Evolutionary conservation across 2,113 vertebrate genomes (phyloP).

Genomic region (Lagenorhynchus albirostris): DNA sequence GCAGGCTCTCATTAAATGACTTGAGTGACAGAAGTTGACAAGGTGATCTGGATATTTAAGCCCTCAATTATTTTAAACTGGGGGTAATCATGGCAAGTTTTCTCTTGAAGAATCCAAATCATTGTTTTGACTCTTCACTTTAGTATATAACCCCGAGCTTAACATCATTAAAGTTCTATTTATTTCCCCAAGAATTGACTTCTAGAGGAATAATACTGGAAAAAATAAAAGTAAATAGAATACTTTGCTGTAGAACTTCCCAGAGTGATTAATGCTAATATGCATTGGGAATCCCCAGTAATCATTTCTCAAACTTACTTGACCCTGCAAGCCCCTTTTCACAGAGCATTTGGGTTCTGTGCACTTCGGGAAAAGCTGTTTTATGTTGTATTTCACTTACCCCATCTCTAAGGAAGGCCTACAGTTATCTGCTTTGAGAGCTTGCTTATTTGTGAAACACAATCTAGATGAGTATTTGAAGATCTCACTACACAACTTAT

Average conservation of each 20-base stretch:
- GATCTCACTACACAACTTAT: neutral
- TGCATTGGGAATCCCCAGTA: neutral
- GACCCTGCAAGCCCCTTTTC: neutral
- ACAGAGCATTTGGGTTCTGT: neutral
- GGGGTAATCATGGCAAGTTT: neutral
- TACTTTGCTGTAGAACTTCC: neutral
- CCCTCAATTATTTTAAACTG: neutral
- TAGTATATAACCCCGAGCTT: neutral
- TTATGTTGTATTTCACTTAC: neutral
- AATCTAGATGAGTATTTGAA: slow-evolving; percentile 21
- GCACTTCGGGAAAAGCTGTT: neutral
- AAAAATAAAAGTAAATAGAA: neutral
- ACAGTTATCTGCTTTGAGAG: neutral
- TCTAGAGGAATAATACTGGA: neutral
- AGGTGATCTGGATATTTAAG: neutral
- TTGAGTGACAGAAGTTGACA: neutral
- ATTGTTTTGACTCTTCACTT: slow-evolving; percentile 23
- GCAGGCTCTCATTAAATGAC: neutral
- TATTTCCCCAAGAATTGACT: neutral
- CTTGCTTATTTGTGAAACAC: slow-evolving; percentile 39
- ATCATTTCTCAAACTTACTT: neutral
- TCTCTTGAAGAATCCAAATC: slow-evolving; percentile 20
- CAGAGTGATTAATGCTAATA: neutral
- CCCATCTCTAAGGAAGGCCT: neutral
- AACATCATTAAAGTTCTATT: neutral